Conservation (phyloP, 2,888 invertebrate species). For the Torymus texanus region DNA sequence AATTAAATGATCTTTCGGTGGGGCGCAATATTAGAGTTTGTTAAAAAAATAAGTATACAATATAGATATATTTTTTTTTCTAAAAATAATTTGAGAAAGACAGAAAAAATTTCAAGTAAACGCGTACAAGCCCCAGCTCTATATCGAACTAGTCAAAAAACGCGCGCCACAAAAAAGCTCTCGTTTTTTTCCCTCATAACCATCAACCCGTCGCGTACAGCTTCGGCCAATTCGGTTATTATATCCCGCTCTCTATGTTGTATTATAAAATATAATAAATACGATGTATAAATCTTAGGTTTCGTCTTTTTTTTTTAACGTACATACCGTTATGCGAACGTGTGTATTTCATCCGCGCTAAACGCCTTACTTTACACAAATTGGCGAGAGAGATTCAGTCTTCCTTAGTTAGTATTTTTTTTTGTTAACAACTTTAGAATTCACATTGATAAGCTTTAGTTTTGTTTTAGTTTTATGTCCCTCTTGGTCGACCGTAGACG, state of each 20-base stretch:
- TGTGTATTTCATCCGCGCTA: conserved; percentile 57
- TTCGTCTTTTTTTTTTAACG: conserved; percentile 57
- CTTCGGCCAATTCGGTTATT: conserved; percentile 54
- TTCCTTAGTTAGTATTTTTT: conserved; percentile 57
- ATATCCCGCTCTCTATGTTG: not conserved
- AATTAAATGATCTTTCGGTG: conserved; percentile 7
- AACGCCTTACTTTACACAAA: conserved; percentile 65
- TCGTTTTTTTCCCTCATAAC: not conserved
- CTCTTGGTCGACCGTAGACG: conserved; percentile 63
- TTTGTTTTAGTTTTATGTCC: conserved; percentile 53
- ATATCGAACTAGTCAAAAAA: conserved; percentile 24
- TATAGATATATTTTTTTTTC: too few species aligned
- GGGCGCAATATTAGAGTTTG: conserved; percentile 2
- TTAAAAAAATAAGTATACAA: not conserved
- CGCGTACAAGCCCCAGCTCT: not conserved
- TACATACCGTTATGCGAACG: conserved; percentile 62
- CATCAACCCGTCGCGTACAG: conserved; percentile 57
- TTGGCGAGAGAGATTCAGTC: conserved; percentile 72
- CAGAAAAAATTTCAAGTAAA: conserved; percentile 15
- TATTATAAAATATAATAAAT: conserved; percentile 60
- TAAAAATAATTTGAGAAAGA: too few species aligned
- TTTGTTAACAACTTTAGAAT: conserved; percentile 60
- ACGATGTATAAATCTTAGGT: conserved; percentile 64
- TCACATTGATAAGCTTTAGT: conserved; percentile 60
- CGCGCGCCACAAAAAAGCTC: not conserved